Percentiles rank a stretch among this genome's conserved stretches.
phyloP scores from a whole-genome alignment of 1,140 invertebrate genomes.

The Hesperophylax magnus region DNA sequence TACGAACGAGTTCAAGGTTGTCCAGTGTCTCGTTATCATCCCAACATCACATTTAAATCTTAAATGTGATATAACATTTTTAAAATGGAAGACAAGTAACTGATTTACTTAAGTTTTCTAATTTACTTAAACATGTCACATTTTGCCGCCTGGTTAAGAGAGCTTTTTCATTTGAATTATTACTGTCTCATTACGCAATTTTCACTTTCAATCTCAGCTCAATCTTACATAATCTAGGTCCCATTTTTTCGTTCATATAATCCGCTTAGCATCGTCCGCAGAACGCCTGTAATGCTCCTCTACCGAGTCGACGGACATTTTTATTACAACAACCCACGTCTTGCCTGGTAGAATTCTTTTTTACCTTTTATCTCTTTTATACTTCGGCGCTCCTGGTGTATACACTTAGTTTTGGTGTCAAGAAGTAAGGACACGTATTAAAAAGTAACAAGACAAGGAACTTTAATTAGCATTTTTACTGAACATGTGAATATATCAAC shows the following conservation, averaged over 20 bases:
- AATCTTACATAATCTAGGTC: slow-evolving; percentile 23
- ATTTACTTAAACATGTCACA: too few relatives aligned
- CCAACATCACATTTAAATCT: too few relatives aligned
- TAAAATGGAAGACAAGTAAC: too few relatives aligned
- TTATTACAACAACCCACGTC: slow-evolving; percentile 23
- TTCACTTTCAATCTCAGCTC: slow-evolving; percentile 19
- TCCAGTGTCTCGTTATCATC: too few relatives aligned
- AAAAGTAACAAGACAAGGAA: background rate
- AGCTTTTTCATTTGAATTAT: background rate
- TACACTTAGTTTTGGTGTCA: background rate
- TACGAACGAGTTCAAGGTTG: too few relatives aligned
- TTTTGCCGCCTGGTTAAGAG: background rate
- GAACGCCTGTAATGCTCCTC: slow-evolving; percentile 20
- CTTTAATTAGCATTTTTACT: too few relatives aligned
- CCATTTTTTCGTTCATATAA: slow-evolving; percentile 23
- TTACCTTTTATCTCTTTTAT: slow-evolving; percentile 16
- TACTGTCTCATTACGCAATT: background rate
- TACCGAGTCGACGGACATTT: slow-evolving; percentile 21
- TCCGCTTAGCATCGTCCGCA: slow-evolving; percentile 36
- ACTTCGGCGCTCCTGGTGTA: background rate
- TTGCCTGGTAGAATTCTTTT: slow-evolving; percentile 16
- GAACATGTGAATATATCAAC: too few relatives aligned
- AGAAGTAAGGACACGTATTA: background rate
- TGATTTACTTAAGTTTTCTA: too few relatives aligned
- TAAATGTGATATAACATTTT: too few relatives aligned